phyloP scores from a whole-genome alignment of 2,113 vertebrate genomes.

The Leptobrachium ailaonicum region DNA sequence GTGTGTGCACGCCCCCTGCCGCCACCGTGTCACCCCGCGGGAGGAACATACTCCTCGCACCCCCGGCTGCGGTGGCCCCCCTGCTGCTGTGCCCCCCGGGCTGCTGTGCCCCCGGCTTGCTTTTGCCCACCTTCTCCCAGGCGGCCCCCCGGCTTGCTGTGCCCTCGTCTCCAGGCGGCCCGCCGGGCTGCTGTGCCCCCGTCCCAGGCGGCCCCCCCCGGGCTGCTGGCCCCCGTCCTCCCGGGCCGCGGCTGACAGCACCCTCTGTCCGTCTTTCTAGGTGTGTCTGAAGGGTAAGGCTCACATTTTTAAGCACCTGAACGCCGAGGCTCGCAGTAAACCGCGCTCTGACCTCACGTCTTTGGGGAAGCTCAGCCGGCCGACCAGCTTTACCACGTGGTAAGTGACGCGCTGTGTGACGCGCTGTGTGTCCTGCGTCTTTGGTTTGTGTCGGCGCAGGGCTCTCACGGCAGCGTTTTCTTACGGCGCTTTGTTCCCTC shows the following conservation, averaged over 20 bases:
- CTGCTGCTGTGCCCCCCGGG: too few relatives aligned
- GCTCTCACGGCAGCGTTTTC: background rate
- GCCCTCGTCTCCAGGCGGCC: too few relatives aligned
- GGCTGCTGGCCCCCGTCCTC: too few relatives aligned
- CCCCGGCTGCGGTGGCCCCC: too few relatives aligned
- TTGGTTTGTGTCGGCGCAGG: background rate
- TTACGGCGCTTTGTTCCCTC: background rate
- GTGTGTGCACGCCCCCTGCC: background rate
- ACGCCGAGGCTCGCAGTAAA: conserved; percentile 77
- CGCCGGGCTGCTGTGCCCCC: too few relatives aligned
- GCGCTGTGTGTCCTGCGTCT: background rate
- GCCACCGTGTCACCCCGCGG: too few relatives aligned
- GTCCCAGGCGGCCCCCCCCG: too few relatives aligned
- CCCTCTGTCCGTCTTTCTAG: conserved; percentile 53
- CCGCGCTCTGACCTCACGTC: conserved; percentile 67
- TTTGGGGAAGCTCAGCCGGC: conserved; percentile 70
- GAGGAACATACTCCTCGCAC: too few relatives aligned
- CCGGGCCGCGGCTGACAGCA: too few relatives aligned
- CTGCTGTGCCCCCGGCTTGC: too few relatives aligned
- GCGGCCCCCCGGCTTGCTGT: too few relatives aligned
- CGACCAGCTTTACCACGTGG: conserved; percentile 79
- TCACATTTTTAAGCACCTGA: conserved; percentile 89
- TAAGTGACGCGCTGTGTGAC: conserved; percentile 61
- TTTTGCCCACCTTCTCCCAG: too few relatives aligned
- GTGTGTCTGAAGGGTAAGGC: conserved; percentile 88